Percentiles rank a stretch among this genome's conserved stretches.
Conservation (phyloP, 2,888 invertebrate genomes). For the Tetropium fuscum region DNA sequence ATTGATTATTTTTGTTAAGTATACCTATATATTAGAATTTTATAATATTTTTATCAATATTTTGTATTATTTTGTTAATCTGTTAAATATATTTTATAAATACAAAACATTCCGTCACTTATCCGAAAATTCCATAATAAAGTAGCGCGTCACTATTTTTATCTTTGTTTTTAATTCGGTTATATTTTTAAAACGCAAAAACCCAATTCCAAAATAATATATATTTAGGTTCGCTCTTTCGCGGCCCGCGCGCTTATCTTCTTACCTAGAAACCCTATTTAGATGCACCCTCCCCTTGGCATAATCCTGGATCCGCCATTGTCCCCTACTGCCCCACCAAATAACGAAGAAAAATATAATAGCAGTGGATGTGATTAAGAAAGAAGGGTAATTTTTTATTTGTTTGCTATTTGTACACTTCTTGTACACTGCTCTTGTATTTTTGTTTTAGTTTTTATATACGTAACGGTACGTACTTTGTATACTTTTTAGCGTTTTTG, state of each 20-base stretch:
- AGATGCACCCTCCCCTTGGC: background rate
- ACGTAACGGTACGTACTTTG: too few relatives aligned
- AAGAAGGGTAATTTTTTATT: too few relatives aligned
- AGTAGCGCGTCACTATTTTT: too few relatives aligned
- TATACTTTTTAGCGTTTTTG: too few relatives aligned
- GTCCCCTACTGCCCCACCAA: too few relatives aligned
- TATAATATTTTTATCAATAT: background rate
- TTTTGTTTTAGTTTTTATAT: too few relatives aligned
- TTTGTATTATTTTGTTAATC: constrained; percentile 3
- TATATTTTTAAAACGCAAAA: background rate
- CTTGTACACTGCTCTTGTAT: too few relatives aligned
- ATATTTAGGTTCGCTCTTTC: background rate
- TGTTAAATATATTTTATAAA: constrained; percentile 1
- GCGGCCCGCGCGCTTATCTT: background rate
- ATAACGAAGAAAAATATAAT: too few relatives aligned
- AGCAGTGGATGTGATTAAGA: too few relatives aligned
- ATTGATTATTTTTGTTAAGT: background rate
- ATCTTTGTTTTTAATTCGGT: too few relatives aligned
- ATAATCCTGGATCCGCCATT: background rate
- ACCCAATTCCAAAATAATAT: background rate
- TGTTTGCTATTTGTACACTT: too few relatives aligned
- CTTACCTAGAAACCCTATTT: background rate
- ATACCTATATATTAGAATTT: background rate
- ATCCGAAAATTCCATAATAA: too few relatives aligned
- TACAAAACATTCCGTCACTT: background rate